A percentile compares a stretch with the other conserved stretches of the same genome.
phyloP scores from a whole-genome alignment of 2,113 vertebrate genomes.

The Tichodroma muraria region DNA sequence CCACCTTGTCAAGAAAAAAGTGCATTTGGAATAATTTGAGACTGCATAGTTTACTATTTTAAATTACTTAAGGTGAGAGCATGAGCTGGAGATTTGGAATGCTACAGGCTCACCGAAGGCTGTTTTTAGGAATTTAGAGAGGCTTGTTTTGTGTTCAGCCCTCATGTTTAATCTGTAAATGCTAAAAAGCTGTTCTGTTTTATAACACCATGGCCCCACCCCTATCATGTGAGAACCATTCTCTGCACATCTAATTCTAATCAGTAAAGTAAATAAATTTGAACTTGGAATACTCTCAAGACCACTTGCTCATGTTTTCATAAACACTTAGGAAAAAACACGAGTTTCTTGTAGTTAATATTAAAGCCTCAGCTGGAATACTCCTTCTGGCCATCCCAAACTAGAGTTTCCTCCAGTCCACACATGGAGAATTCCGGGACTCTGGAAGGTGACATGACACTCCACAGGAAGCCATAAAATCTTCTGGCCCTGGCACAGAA shows the following conservation, averaged over 20 bases:
- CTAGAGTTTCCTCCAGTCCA: not conserved
- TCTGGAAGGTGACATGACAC: not conserved
- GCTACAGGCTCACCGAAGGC: not conserved
- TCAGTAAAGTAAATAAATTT: conserved; percentile 39
- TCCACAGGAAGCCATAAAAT: not conserved
- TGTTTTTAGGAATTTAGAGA: not conserved
- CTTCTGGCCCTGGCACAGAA: not conserved
- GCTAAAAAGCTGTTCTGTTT: conserved; percentile 19
- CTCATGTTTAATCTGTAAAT: not conserved
- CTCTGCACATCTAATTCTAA: not conserved
- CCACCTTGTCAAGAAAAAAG: not conserved
- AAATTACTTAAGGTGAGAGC: not conserved
- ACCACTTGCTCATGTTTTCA: not conserved
- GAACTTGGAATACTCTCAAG: not conserved
- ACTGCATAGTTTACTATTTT: not conserved
- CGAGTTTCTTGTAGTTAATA: not conserved
- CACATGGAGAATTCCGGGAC: not conserved
- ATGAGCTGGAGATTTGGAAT: not conserved
- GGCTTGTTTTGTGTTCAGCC: not conserved
- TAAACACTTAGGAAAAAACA: not conserved
- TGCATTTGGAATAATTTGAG: not conserved
- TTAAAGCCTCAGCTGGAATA: not conserved
- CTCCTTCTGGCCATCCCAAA: not conserved
- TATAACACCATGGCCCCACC: not conserved
- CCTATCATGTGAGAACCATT: not conserved